Evolutionary conservation across 2,797 vertebrate genomes (phyloP).

Genomic region (Sciurus carolinensis): DNA sequence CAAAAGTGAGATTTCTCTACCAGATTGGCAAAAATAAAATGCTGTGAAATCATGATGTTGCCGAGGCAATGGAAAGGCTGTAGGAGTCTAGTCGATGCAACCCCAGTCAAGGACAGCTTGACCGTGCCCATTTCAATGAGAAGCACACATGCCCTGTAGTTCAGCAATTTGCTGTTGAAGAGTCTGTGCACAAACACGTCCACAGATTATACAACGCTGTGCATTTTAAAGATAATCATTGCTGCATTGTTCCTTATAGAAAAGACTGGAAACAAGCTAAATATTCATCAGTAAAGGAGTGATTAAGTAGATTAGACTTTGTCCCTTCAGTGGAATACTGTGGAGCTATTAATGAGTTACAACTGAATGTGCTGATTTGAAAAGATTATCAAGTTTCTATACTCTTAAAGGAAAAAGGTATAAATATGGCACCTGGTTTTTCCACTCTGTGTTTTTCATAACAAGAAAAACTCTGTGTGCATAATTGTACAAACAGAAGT

Average conservation of each 20-base stretch:
- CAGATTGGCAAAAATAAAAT: neutral
- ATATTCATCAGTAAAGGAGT: neutral
- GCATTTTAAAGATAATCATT: neutral
- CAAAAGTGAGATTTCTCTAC: neutral
- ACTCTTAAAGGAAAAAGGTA: neutral
- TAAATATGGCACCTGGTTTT: neutral
- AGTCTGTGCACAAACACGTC: neutral
- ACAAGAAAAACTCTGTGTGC: neutral
- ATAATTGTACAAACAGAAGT: neutral
- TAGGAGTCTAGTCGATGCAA: accelerated
- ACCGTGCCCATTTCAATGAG: neutral
- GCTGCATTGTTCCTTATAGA: neutral
- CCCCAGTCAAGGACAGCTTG: neutral
- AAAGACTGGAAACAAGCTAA: constrained; percentile 54
- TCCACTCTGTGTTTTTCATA: neutral
- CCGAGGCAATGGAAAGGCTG: neutral
- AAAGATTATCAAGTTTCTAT: constrained; percentile 16
- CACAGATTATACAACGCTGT: neutral
- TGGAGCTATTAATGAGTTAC: neutral
- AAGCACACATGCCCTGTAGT: neutral
- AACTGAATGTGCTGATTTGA: neutral
- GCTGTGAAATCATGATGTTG: neutral
- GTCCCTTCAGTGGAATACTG: neutral
- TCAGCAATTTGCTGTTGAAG: neutral
- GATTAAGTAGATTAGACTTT: neutral